Conservation (phyloP, 53 echinoderm and acorn worm genomes). For the Astropecten irregularis region DNA sequence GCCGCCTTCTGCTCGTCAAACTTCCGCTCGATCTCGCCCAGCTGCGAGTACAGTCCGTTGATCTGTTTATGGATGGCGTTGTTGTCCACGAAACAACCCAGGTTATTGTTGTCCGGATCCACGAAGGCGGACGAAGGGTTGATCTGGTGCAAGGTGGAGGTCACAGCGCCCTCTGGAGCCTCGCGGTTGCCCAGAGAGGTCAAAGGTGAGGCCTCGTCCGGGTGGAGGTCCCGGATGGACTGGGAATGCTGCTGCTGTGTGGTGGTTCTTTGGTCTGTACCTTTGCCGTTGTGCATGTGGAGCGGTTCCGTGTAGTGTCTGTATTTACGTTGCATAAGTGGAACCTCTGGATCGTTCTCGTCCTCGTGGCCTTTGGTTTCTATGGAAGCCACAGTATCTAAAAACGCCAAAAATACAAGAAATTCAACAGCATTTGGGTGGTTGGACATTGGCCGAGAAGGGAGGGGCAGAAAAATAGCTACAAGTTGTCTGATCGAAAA, state of each 20-base stretch:
- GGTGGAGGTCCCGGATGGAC: background rate
- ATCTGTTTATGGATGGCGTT: constrained; percentile 73
- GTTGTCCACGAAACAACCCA: constrained; percentile 63
- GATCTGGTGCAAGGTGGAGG: constrained; percentile 36
- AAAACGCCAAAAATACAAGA: background rate
- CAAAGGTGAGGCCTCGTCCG: background rate
- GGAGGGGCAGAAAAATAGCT: too few species aligned
- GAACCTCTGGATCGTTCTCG: constrained; percentile 55
- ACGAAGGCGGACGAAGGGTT: constrained; percentile 18
- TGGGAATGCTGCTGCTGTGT: constrained; percentile 22
- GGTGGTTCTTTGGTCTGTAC: constrained; percentile 28
- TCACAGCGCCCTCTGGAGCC: constrained; percentile 76
- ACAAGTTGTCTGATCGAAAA: too few species aligned
- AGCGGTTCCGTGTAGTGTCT: constrained; percentile 55
- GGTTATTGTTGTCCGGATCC: constrained; percentile 51
- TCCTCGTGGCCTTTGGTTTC: constrained; percentile 66
- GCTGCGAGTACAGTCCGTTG: constrained; percentile 83
- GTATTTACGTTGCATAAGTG: constrained; percentile 63
- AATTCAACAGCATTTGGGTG: too few species aligned
- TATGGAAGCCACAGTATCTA: constrained; percentile 42
- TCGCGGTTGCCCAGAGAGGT: constrained; percentile 63
- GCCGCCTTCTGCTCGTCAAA: constrained; percentile 88
- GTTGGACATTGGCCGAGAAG: too few species aligned
- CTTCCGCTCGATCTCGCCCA: constrained; percentile 78
- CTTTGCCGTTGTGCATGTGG: constrained; percentile 5